Evolutionary conservation across 1,140 invertebrate species (phyloP).

Genomic region (Bombus terrestris): DNA sequence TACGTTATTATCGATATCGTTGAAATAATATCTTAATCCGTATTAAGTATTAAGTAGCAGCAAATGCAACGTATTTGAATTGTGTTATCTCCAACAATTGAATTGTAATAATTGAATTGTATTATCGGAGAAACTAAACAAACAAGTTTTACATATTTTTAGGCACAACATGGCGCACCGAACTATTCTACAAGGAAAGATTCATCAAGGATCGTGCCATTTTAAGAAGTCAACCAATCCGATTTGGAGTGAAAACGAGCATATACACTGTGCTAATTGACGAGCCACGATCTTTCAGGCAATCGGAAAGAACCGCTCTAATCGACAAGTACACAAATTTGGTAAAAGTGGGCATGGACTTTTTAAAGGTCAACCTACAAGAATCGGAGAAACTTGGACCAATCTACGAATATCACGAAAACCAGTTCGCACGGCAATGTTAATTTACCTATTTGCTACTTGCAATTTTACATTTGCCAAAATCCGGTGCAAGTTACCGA

Average conservation of each 20-base stretch:
- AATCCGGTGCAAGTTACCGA: not conserved
- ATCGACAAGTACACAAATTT: constrained; percentile 48
- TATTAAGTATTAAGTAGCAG: too few relatives aligned
- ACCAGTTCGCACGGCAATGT: constrained; percentile 30
- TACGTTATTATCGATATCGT: too few relatives aligned
- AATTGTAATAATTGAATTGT: too few relatives aligned
- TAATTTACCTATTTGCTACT: constrained; percentile 28
- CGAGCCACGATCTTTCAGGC: constrained; percentile 24
- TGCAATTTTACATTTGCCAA: constrained; percentile 7
- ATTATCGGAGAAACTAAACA: too few relatives aligned
- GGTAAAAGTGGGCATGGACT: constrained; percentile 24
- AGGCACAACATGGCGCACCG: constrained; percentile 6
- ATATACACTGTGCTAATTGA: constrained; percentile 42
- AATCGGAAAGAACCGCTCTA: constrained; percentile 40
- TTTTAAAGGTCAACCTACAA: constrained; percentile 1
- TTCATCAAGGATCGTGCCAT: constrained; percentile 27
- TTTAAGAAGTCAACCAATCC: constrained; percentile 50
- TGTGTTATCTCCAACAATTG: too few relatives aligned
- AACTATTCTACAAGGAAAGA: not conserved
- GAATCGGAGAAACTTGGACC: not conserved
- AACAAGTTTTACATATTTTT: too few relatives aligned
- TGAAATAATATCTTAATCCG: too few relatives aligned
- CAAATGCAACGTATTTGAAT: too few relatives aligned
- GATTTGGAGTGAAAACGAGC: constrained; percentile 22
- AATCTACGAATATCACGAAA: constrained; percentile 35